Evolutionary conservation across 2,888 invertebrate genomes (phyloP).

Genomic region (Rotaria sp.): DNA sequence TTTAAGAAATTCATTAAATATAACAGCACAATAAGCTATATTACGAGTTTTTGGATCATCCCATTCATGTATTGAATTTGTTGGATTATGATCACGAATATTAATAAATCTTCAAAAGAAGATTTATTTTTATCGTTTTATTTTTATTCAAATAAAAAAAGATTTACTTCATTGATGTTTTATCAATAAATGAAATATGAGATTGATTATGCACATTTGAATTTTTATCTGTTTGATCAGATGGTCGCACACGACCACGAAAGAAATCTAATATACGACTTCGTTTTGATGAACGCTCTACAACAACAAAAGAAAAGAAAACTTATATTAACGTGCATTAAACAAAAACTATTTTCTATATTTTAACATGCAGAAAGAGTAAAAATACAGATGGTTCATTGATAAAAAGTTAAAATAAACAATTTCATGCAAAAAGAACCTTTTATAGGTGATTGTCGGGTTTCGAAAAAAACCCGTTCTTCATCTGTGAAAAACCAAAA

Average conservation of each 20-base stretch:
- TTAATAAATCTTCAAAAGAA: not conserved
- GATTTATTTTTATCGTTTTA: not conserved
- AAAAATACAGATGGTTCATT: not conserved
- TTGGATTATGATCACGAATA: not conserved
- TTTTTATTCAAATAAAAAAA: not conserved
- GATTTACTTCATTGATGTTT: conserved; percentile 3
- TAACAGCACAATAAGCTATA: conserved; percentile 70
- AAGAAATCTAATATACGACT: conserved; percentile 23
- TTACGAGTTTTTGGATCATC: conserved; percentile 52
- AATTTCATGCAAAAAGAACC: not conserved
- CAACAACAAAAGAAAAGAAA: not conserved
- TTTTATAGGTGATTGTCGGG: not conserved
- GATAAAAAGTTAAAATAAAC: not conserved
- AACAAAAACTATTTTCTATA: not conserved
- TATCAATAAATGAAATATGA: not conserved
- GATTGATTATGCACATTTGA: not conserved
- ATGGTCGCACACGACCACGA: not conserved
- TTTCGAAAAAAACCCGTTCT: not conserved
- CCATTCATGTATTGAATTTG: conserved; percentile 40
- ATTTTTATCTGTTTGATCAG: not conserved
- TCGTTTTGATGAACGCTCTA: conserved; percentile 22
- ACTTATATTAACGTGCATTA: not conserved
- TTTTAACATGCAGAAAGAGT: not conserved
- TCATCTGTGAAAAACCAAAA: not conserved
- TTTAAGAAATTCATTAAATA: conserved; percentile 88